Evolutionary conservation across 2,888 invertebrate species (phyloP), one percentile per base, ranked within the genome.

Genomic region (Ichneumon xanthorius): DNA sequence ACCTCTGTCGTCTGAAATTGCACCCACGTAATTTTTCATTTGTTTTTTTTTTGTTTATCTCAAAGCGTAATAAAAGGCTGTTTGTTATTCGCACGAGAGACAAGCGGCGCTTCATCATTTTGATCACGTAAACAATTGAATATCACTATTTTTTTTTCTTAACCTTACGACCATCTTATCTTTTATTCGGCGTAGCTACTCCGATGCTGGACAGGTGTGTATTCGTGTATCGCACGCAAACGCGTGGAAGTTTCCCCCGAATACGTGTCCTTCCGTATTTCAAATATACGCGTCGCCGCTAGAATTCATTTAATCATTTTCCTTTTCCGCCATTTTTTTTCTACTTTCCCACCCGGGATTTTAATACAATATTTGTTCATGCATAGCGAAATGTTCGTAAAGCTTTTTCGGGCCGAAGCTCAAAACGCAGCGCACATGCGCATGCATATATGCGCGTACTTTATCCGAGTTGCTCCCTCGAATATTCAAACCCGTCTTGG

Each of bases 291-390:
- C 61, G 9, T 68, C 50, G 48, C 19, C 37, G n/a, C 61, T 14
- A 14, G 37, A 61, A 68, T 58, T 22, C 50, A 63, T n/a, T 7
- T 30, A 5, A 33, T 73, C 16, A 37, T 19, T 37, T 67, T 67
- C 2, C 19, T 6, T 48, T 68, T 48, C 4, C 16, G 45, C 26
- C 4, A 16, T 33, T 37, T 55, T 37, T 55, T 72, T 53, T 19
- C 0, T 50, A 0, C 37, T n/a, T 53, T 40, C 5, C n/a, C 26
- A 30, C 22, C 70, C 63, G 19, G 45, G 37, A 80, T 76, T 77
- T 68, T 72, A 72, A 80, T 80, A 67, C 80, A 61, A 84, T 84
- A 80, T 80, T 78, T 80, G 72, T 45, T 80, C 61, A 22, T 71
- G 76, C 76, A 53, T 48, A 58, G 22, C 53, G 71, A 76, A 67